These are phyloP conservation scores for Synergus laeviventris DNA, from an alignment of 2,888 invertebrate genomes.

Conservation along the genomic window DNA sequence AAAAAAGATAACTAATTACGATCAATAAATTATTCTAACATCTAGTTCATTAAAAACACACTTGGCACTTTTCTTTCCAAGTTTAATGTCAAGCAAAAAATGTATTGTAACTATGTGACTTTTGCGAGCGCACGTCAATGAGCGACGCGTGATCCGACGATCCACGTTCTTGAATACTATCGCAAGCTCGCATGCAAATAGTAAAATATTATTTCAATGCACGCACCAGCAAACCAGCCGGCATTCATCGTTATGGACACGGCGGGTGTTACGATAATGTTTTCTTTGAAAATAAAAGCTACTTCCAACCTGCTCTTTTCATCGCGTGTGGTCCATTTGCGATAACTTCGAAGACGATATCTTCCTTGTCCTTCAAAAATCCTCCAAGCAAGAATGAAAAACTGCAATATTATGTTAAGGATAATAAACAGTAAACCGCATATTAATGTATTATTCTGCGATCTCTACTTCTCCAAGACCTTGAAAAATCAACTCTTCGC, in stretches of 20 bases:
- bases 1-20: not conserved
- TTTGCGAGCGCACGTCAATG: conserved; percentile 21
- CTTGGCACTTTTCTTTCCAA: not conserved
- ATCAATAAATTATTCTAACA: not conserved
- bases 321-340: conserved; percentile 34
- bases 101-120: not conserved
- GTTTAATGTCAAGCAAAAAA: not conserved
- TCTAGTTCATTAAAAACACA: not conserved
- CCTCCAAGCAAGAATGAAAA: not conserved
- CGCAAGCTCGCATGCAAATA: conserved; percentile 40
- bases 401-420: not conserved
- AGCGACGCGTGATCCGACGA: conserved; percentile 32
- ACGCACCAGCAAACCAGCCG: conserved; percentile 35
- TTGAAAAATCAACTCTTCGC: conserved; percentile 34
- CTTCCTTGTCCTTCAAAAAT: not conserved
- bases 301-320: conserved; percentile 43
- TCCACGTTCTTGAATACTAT: conserved; percentile 30
- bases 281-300: conserved; percentile 54
- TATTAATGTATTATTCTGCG: not conserved
- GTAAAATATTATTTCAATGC: conserved; percentile 40
- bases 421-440: not conserved
- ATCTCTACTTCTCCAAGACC: not conserved
- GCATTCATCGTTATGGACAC: conserved; percentile 27
- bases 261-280: conserved; percentile 52
- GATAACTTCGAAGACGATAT: conserved; percentile 7